A percentile compares a stretch with the other conserved stretches of the same genome.
These are phyloP conservation scores for Dunckerocampus dactyliophorus DNA, from an alignment of 2,113 vertebrate species.

Conservation along the genomic window DNA sequence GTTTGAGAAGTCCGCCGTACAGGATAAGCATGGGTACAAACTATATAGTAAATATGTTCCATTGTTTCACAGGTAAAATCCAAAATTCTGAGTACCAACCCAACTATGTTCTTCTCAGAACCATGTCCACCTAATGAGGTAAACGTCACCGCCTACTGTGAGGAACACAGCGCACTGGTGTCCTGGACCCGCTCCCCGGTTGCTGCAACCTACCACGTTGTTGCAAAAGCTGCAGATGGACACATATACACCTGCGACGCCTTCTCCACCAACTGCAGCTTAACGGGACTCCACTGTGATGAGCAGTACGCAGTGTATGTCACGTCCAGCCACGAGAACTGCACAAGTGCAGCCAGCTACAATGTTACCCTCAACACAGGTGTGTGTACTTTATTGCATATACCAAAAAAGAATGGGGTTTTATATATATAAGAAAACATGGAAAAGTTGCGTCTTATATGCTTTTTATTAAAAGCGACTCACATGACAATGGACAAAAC, in stretches of 20 bases:
- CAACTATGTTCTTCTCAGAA: conserved; percentile 32
- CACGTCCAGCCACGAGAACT: conserved; percentile 56
- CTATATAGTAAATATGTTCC: neutral
- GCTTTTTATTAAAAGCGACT: no score
- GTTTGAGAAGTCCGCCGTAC: conserved; percentile 59
- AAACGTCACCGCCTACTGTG: conserved; percentile 38
- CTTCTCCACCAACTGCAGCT: conserved; percentile 51
- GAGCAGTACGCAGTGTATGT: conserved; percentile 56
- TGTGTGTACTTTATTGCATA: conserved; percentile 14
- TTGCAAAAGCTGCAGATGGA: conserved; percentile 36
- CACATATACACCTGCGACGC: conserved; percentile 43
- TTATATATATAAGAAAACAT: no score
- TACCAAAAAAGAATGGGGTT: no score
- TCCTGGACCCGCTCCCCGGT: conserved; percentile 59
- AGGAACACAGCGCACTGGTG: conserved; percentile 38
- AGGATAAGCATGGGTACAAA: conserved; percentile 66
- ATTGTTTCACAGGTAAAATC: no score
- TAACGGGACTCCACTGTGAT: conserved; percentile 58
- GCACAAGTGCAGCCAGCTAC: conserved; percentile 55
- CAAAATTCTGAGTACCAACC: neutral
- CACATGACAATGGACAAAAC: no score
- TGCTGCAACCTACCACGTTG: conserved; percentile 54
- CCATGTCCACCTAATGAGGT: conserved; percentile 58
- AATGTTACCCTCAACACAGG: conserved; percentile 53
- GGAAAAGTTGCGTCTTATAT: no score